Base-by-base conservation (phyloP, 64 coral and sea anemone genomes). In the Stichodactyla helianthus region DNA sequence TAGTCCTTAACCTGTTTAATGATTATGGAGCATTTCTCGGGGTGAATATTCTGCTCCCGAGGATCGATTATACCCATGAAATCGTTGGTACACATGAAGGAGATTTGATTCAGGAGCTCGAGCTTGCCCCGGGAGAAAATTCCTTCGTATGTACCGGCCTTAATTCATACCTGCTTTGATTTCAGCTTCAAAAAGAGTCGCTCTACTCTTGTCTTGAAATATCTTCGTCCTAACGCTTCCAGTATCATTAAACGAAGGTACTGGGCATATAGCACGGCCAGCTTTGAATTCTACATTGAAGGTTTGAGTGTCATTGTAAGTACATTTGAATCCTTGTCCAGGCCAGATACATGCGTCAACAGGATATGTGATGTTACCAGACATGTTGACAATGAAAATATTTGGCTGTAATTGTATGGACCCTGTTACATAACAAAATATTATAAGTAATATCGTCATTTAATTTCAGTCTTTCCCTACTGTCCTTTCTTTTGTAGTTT, bases 321-420 rank as follows among this genome's bases (percentile, higher is more conserved):
- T 17, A 27, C 83, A 84, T 56, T 63, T 14, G 61, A 84, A 84
- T 6, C 57, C 83, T 15, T 31, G 54, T 23, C 61, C 83, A 60
- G 83, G 83, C 83, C 83, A 84, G 6, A 84, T 10, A 25, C 83
- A 84, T 6, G 83, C 56, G 5, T 84, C 1, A 10, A 28, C 20
- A 5, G 83, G 56, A 84, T 58, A 44, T 4, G 59, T 84, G 6
- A 53, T 7, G 55, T 81, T 81, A 11, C 78, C 78, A 53, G 78
- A 9, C 5, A 50, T 81, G 19, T 81, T 81, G 7, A 54, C 11
- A 28, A 19, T 81, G 12, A 81, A 81, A 3, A 53, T 8, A 54
- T 81, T 81, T 53, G 78, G 78, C 14, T 81, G 31, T 3, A 51
- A 20, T 17, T 5, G 16, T 54, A 54, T 20, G 53, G 50, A 53